Evolutionary conservation across 1,140 invertebrate genomes (phyloP), one percentile per base, ranked within the genome.

Genomic region (Eurosta solidaginis): DNA sequence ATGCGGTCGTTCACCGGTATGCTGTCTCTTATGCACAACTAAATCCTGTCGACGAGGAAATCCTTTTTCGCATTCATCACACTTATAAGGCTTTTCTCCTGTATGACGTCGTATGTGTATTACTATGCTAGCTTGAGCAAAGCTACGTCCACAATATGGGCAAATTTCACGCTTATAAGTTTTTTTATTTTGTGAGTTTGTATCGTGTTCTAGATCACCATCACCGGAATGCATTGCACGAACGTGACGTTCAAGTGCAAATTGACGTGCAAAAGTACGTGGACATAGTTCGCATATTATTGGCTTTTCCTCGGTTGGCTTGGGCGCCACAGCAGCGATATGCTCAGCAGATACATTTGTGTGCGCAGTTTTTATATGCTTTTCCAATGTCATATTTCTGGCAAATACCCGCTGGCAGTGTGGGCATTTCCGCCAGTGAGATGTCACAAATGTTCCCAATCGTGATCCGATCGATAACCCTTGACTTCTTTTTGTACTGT

Each of bases 41-140:
- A 86, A 78, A 45, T 86, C 84, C 44, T 85, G 84, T 7, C 82
- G 81, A 50, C 84, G 82, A 3, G 84, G 84, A 52, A 83, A 86
- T 2, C 80, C 84, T 68, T 83, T 86, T 0, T 83, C 81, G 77
- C 84, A 86, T 50, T 81, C 74, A 17, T 79, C 79, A 77, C 84
- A 86, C 49, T 85, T 82, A 63, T 86, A 86, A 0, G 84, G 84
- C 54, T 84, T 81, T n/a, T 85, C 83, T 1, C 83, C 90, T 0
- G 90, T 91, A 78, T 91, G 90, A 0, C 90, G 82, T 0, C 91
- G 88, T 87, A 91, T 90, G 78, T 92, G 91, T 10, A 91, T 90
- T 36, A 89, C 89, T 10, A 91, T 83, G 12, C 90, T 90, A 3
- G 90, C 89, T 50, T 89, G 89, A 17, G 89, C 87, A 82, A 91